These are phyloP conservation scores for Lemur catta DNA, from an alignment of 2,797 vertebrate genomes.

Conservation along the genomic window DNA sequence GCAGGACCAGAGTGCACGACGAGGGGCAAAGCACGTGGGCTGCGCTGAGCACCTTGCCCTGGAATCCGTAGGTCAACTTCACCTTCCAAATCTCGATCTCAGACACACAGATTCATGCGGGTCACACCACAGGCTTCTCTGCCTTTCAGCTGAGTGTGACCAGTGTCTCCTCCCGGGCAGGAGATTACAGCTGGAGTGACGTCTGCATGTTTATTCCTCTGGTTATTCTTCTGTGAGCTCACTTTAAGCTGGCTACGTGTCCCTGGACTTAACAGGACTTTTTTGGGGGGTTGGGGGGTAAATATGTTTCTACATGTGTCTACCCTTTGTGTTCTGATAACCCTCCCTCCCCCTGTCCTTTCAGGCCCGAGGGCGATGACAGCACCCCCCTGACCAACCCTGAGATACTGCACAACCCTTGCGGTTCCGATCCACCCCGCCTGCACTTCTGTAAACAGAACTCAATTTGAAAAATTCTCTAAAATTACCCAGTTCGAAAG, in stretches of 20 bases:
- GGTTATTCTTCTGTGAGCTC: not conserved
- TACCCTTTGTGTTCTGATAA: not conserved
- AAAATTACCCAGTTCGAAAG: conserved; percentile 40
- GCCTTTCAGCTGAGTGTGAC: not conserved
- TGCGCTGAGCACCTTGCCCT: not conserved
- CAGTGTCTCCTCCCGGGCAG: not conserved
- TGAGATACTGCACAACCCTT: not conserved
- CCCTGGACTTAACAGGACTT: not conserved
- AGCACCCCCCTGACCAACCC: not conserved
- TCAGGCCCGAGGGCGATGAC: not conserved
- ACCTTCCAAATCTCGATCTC: not conserved
- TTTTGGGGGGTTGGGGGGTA: not conserved
- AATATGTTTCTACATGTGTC: not conserved
- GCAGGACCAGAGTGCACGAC: not conserved
- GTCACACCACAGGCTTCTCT: not conserved
- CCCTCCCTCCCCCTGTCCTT: not conserved
- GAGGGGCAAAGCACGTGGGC: not conserved
- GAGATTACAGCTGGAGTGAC: not conserved
- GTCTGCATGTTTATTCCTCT: too few relatives aligned
- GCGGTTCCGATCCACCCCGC: not conserved
- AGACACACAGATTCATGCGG: not conserved
- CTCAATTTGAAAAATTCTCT: not conserved
- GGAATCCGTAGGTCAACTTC: not conserved
- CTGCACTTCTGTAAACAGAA: conserved; percentile 55
- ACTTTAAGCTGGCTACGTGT: not conserved